Evolutionary conservation across 2,888 invertebrate species (phyloP), one percentile per base, ranked within the genome.

Genomic region (Drosophila subsilvestris): DNA sequence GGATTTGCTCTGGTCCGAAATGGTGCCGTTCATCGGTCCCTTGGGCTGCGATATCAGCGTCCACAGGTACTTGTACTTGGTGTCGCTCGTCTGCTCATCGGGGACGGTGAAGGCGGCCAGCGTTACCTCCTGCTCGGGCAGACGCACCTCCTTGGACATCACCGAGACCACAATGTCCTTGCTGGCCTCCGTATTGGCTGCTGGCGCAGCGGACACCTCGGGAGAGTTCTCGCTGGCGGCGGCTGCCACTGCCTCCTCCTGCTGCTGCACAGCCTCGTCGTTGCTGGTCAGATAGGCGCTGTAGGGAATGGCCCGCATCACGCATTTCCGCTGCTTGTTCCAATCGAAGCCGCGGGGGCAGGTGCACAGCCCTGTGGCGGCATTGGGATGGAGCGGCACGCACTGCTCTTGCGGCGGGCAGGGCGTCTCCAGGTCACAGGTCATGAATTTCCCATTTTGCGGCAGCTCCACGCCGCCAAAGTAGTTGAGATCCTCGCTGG

Each of bases 51-150:
- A 95, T 66, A 98, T 94, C 32, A 98, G 93, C 18, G 95, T 96
- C 98, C 98, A 98, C 27, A 96, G 95, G 92, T 97, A 98, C 86
- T 95, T 96, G 90, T 97, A 98, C 89, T 95, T 95, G 65, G 94
- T 95, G 32, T 81, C 79, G 86, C 95, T 95, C 3, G 94, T 93
- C 71, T 95, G 94, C 86, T 96, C 96, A 75, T 95, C 95, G 8
- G 97, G 97, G 18, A 96, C 94, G 1, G 96, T 96, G 89, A 95
- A 96, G 0, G 97, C 98, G 10, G 96, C 95, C 61, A 98, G 92
- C 1, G 95, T 96, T 1, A 96, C 97, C 92, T 96, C 96, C 91
- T 97, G 96, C 75, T 96, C 95, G 0, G 98, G 98, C 63, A 98
- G 92, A 74, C 94, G 93, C 5, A 98, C 95, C 91, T 95, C 94